A percentile compares a stretch with the other conserved stretches of the same genome.
Conservation (phyloP, 2,113 vertebrate species). For the Neodon shergylaensis region DNA sequence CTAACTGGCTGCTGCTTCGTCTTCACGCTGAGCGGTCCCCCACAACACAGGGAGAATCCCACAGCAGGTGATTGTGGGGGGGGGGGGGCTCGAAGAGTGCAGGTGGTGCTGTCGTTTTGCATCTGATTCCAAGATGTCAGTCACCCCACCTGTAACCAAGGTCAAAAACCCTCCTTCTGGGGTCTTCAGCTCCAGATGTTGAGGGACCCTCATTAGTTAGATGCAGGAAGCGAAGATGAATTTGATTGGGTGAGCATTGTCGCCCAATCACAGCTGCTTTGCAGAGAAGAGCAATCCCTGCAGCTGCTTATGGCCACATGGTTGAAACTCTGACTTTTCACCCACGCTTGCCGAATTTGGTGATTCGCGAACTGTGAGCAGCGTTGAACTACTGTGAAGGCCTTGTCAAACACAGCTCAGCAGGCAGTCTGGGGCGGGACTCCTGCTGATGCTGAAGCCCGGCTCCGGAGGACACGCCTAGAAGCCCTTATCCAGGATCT, state of each 20-base stretch:
- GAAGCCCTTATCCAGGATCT: background rate
- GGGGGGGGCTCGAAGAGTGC: background rate
- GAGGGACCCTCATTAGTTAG: background rate
- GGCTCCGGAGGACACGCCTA: background rate
- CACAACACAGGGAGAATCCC: fast-evolving
- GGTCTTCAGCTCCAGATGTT: background rate
- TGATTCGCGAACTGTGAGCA: background rate
- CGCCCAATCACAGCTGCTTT: background rate
- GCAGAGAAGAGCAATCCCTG: background rate
- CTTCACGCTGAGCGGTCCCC: background rate
- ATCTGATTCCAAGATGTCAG: background rate
- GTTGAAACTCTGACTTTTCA: background rate
- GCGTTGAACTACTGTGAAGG: background rate
- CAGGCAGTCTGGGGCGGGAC: background rate
- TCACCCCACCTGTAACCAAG: background rate
- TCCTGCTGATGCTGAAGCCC: background rate
- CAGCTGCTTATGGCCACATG: background rate
- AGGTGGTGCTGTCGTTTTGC: background rate
- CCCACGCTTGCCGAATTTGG: background rate
- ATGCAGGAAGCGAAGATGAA: background rate
- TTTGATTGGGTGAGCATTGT: background rate
- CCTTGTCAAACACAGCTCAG: background rate
- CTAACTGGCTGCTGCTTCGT: background rate
- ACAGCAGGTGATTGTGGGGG: background rate
- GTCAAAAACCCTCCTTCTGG: background rate